Conservation (phyloP, 2,888 invertebrate species). For the Athalia cordata region DNA sequence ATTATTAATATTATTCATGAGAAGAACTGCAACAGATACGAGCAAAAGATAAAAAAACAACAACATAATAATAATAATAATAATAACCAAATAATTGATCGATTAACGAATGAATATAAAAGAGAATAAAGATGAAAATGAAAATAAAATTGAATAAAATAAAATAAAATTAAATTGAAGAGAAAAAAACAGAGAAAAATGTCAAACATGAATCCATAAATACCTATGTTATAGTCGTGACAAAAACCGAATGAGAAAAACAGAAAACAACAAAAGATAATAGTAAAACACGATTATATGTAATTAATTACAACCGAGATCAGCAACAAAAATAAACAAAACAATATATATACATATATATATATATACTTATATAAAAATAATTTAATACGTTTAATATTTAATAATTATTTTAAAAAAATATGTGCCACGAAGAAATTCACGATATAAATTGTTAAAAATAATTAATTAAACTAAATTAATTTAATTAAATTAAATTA, state of each 20-base stretch:
- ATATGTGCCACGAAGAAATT: conserved; percentile 47
- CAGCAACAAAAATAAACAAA: conserved; percentile 47
- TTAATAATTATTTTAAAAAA: conserved; percentile 50
- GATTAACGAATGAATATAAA: background rate
- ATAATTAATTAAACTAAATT: conserved; percentile 20
- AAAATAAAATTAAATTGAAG: conserved; percentile 45
- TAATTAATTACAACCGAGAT: too few species aligned
- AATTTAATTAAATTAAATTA: too few species aligned
- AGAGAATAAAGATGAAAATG: conserved; percentile 2
- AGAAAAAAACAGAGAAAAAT: conserved; percentile 47
- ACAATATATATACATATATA: too few species aligned
- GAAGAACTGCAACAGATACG: background rate
- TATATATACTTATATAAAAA: conserved; percentile 49
- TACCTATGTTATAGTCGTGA: too few species aligned
- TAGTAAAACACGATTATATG: too few species aligned
- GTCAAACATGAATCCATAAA: conserved; percentile 14
- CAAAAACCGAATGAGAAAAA: conserved; percentile 11
- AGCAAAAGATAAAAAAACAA: background rate
- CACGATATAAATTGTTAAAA: conserved; percentile 39
- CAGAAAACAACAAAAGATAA: conserved; percentile 45
- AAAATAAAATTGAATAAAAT: conserved; percentile 36
- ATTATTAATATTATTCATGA: background rate
- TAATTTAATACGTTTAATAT: conserved; percentile 49
- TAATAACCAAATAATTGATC: conserved; percentile 12
- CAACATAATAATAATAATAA: conserved; percentile 4